phyloP scores from a whole-genome alignment of 2,888 invertebrate genomes.

The Alloplasta piceator region DNA sequence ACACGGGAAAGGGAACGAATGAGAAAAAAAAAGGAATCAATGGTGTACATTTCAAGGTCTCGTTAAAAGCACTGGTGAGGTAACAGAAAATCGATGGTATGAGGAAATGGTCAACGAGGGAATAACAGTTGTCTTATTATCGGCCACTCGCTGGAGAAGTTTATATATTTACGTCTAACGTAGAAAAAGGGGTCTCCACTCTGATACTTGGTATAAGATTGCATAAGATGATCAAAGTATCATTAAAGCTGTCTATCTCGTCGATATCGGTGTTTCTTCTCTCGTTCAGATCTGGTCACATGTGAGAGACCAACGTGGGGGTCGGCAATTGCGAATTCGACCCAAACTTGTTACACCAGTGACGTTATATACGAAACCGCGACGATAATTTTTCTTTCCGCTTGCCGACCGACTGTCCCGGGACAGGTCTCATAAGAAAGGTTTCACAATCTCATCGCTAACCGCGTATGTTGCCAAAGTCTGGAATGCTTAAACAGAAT shows the following conservation, averaged over 20 bases:
- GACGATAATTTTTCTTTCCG: constrained; percentile 47
- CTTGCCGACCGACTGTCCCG: constrained; percentile 14
- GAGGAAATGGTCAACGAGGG: constrained; percentile 55
- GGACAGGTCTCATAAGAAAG: constrained; percentile 31
- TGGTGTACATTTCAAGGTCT: constrained; percentile 52
- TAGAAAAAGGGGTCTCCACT: not conserved
- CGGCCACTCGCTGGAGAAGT: not conserved
- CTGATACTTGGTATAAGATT: constrained; percentile 30
- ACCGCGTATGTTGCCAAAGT: constrained; percentile 30
- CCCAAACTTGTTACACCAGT: constrained; percentile 54
- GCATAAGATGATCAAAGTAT: constrained; percentile 57
- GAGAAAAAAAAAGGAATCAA: constrained; percentile 15
- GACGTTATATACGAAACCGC: not conserved
- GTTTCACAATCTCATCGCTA: constrained; percentile 56
- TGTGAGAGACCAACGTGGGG: not conserved
- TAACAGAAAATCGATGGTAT: constrained; percentile 55
- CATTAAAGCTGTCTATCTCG: constrained; percentile 11
- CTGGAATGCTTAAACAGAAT: not conserved
- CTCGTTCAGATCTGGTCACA: constrained; percentile 6
- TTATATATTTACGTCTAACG: constrained; percentile 39
- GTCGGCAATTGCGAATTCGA: constrained; percentile 53
- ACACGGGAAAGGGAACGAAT: constrained; percentile 38
- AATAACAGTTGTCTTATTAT: not conserved
- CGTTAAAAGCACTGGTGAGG: constrained; percentile 50
- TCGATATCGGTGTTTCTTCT: not conserved